A percentile compares a stretch with the other conserved stretches of the same genome.
Conservation (phyloP, 2,888 invertebrate species). For the Ophonus ardosiacus region DNA sequence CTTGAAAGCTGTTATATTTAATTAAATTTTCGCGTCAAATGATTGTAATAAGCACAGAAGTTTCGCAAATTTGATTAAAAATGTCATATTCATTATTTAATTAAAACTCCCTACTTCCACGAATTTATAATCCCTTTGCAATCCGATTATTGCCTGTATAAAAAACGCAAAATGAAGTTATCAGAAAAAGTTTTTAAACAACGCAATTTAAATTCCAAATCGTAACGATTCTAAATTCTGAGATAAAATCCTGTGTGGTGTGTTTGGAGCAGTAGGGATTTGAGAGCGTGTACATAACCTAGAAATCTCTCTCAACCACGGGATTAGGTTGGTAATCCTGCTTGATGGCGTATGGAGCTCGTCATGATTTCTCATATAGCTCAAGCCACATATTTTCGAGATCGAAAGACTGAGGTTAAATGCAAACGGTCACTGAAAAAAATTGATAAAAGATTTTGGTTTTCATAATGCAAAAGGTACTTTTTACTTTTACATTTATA, state of each 20-base stretch:
- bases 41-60: not conserved
- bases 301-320: conserved; percentile 46
- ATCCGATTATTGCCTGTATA: conserved; percentile 25
- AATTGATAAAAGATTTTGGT: no score
- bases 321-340: conserved; percentile 37
- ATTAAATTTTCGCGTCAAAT: not conserved
- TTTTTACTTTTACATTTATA: not conserved
- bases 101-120: not conserved
- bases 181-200: conserved; percentile 51
- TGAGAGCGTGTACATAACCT: conserved; percentile 45
- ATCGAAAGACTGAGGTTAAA: not conserved
- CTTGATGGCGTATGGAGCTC: conserved; percentile 32
- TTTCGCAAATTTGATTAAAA: not conserved
- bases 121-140: conserved; percentile 19
- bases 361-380: conserved; percentile 27
- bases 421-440: not conserved
- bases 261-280: conserved; percentile 4
- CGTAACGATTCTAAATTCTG: conserved; percentile 42
- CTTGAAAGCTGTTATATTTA: not conserved
- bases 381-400: conserved; percentile 6
- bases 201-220: conserved; percentile 59
- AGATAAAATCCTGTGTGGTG: conserved; percentile 13
- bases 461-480: not conserved
- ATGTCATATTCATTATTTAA: not conserved
- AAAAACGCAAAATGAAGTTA: conserved; percentile 24